These are phyloP conservation scores for Campylorhamphus procurvoides DNA, from an alignment of 2,113 vertebrate genomes.

Conservation along the genomic window DNA sequence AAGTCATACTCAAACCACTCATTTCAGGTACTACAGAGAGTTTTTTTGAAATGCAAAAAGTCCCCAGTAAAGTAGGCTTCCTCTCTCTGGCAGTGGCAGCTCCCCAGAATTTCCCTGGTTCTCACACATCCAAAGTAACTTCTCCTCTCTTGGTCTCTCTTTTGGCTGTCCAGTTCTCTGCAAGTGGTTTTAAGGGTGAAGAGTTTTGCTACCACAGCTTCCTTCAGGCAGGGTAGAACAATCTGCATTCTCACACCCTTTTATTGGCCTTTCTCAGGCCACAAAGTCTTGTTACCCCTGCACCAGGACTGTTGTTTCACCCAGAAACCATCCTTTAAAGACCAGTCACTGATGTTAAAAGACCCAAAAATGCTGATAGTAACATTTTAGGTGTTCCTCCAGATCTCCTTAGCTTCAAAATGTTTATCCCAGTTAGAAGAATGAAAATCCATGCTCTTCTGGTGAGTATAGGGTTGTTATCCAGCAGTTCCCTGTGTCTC, in stretches of 20 bases:
- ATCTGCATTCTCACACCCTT: not conserved
- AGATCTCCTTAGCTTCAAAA: not conserved
- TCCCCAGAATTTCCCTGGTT: constrained; percentile 13
- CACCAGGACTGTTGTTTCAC: not conserved
- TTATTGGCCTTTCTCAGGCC: not conserved
- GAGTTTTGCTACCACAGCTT: not conserved
- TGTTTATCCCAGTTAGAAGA: not conserved
- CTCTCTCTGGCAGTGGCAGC: not conserved
- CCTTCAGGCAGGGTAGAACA: not conserved
- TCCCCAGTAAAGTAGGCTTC: constrained; percentile 3
- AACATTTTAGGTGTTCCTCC: not conserved
- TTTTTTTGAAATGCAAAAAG: constrained; percentile 12
- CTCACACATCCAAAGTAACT: not conserved
- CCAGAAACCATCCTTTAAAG: not conserved
- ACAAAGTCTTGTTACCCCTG: not conserved
- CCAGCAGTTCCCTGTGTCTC: not conserved
- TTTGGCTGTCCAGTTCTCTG: not conserved
- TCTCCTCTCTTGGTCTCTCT: not conserved
- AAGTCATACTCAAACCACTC: not conserved
- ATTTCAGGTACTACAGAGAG: not conserved
- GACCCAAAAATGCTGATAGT: not conserved
- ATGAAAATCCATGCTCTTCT: not conserved
- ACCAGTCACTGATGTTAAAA: not conserved
- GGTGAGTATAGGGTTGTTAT: not conserved
- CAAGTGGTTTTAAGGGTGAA: not conserved